A percentile compares a stretch with the other conserved stretches of the same genome.
phyloP scores from a whole-genome alignment of 1,140 invertebrate species.

The Zaprionus tsacasi region DNA sequence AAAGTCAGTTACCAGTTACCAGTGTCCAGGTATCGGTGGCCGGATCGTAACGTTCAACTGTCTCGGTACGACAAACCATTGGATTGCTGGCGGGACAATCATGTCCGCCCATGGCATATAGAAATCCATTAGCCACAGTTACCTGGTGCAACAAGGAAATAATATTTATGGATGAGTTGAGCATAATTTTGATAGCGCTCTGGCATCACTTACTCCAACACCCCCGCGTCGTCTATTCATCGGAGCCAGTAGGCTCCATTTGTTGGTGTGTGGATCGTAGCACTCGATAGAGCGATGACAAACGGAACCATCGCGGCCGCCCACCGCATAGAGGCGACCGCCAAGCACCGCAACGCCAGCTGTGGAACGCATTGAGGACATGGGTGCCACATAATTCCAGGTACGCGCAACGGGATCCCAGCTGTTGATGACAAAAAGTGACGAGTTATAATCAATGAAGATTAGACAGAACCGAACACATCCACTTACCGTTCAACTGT shows the following conservation, averaged over 20 bases:
- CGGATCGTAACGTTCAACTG: slow-evolving; percentile 94
- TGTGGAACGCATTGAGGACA: slow-evolving; percentile 94
- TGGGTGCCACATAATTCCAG: slow-evolving; percentile 95
- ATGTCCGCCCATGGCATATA: slow-evolving; percentile 95
- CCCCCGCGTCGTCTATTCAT: slow-evolving; percentile 95
- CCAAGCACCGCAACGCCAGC: slow-evolving; percentile 95
- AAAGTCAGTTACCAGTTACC: slow-evolving; percentile 84
- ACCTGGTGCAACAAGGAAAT: slow-evolving; percentile 84
- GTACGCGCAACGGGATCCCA: slow-evolving; percentile 94
- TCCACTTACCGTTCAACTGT: slow-evolving; percentile 91
- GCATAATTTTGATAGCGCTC: neutral
- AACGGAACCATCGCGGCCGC: slow-evolving; percentile 95
- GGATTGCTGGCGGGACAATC: slow-evolving; percentile 94
- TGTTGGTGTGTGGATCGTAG: slow-evolving; percentile 95
- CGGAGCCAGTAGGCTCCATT: slow-evolving; percentile 94
- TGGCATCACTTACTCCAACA: slow-evolving; percentile 87
- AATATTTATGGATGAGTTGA: neutral
- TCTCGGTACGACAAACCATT: slow-evolving; percentile 92
- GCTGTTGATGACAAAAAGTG: slow-evolving; percentile 68
- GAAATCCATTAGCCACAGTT: slow-evolving; percentile 91
- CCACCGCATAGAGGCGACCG: slow-evolving; percentile 95
- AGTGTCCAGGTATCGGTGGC: slow-evolving; percentile 95
- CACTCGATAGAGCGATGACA: slow-evolving; percentile 96
- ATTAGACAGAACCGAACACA: too few relatives aligned
- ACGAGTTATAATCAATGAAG: too few relatives aligned